Base-by-base conservation (phyloP, 1,140 invertebrate species). In the Temnothorax curvispinosus region DNA sequence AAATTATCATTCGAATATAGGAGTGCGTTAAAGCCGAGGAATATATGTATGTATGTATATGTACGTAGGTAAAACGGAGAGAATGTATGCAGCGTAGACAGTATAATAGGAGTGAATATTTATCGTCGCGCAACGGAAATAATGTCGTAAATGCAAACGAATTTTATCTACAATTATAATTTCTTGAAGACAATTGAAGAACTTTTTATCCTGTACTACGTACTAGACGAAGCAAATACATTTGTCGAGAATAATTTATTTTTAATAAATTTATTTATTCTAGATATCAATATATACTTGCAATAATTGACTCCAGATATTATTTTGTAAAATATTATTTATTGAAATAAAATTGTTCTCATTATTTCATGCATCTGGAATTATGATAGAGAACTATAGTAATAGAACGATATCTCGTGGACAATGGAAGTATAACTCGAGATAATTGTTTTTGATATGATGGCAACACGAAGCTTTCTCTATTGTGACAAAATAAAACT, bases 81-180 rank as follows among this genome's bases (percentile, higher is more conserved):
- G 15, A 13, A 32, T 69, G 11, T 71, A 71, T 56, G 67, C 50
- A 54, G 15, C 47, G 47, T 35, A 27, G 50, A 9, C 13, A 58
- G 64, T 18, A 44, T 58, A 81, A 81, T 81, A 44, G 15, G 2
- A 71, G 65, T 44, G 38, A 81, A 81, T 81, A 81, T 71, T 81
- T 81, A 71, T 69, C 8, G 27, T 54, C 50, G 32, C 8, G 15
- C 15, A 44, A 81, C 54, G 38, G 38, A 58, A 81, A 69, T 54
- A 21, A 71, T 52, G 11, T 44, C 50, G 60, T 71, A 71, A 81
- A 81, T 71, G 64, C 64, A 80, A 69, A 69, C 62, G 64, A 71
- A 81, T 71, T 71, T 56, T 56, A 71, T 71, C 27, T 81, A 27
- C 50, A 81, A 81, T 81, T 81, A 71, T 71, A 81, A 81, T 81